These are phyloP conservation scores for Ceramica pisi DNA, from an alignment of 2,888 invertebrate genomes.

Conservation along the genomic window DNA sequence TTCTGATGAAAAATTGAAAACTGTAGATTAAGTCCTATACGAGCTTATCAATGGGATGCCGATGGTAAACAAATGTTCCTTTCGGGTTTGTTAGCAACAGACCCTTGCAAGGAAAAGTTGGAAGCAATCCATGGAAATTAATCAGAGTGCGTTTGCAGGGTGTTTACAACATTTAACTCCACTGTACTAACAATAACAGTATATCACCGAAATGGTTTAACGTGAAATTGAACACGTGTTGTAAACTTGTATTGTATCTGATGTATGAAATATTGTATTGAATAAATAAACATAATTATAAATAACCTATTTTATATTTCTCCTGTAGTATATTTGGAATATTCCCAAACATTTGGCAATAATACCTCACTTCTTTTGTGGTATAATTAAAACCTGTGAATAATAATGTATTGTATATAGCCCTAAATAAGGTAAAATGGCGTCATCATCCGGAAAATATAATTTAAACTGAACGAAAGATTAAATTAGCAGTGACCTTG, in stretches of 20 bases:
- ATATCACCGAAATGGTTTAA: too few species aligned
- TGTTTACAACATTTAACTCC: too few species aligned
- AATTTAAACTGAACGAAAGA: background rate
- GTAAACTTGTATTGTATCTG: background rate
- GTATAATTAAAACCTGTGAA: background rate
- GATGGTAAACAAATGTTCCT: too few species aligned
- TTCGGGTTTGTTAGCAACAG: background rate
- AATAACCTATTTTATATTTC: background rate
- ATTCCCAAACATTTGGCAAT: background rate
- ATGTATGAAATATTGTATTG: background rate
- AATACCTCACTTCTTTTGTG: background rate
- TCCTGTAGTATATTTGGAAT: background rate
- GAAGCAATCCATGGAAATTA: background rate
- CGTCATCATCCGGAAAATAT: background rate
- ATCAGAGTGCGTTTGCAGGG: too few species aligned
- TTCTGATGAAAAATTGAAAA: too few species aligned
- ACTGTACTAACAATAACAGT: too few species aligned
- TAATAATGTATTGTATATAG: too few species aligned
- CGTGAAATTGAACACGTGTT: background rate
- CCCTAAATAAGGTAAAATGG: background rate
- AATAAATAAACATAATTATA: background rate
- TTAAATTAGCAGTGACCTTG: background rate
- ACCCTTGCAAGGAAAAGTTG: background rate
- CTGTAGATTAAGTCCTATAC: background rate
- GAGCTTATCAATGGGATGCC: background rate